phyloP scores from a whole-genome alignment of 2,113 vertebrate species.

The Rhea americana region DNA sequence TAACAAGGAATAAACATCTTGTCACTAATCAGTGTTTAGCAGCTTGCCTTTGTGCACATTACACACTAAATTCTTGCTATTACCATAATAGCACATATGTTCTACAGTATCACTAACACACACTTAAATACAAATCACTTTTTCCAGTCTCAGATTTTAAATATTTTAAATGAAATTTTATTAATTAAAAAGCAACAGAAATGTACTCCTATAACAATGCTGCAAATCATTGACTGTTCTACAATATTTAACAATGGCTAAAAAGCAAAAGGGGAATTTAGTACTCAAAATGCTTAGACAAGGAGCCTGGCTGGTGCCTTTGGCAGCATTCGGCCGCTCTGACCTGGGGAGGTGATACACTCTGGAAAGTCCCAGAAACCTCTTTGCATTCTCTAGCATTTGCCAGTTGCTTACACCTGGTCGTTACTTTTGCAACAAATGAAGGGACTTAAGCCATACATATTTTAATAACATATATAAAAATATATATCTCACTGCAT shows the following conservation, averaged over 20 bases:
- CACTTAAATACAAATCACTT: not conserved
- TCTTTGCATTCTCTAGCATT: not conserved
- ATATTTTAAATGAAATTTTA: not conserved
- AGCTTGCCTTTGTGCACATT: not conserved
- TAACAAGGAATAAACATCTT: not conserved
- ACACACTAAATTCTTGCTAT: not conserved
- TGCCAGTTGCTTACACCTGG: not conserved
- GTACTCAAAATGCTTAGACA: no score
- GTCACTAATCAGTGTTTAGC: not conserved
- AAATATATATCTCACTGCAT: not conserved
- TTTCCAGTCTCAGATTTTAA: not conserved
- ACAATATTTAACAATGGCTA: not conserved
- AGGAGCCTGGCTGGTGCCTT: not conserved
- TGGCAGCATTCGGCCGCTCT: accelerated
- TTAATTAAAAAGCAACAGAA: not conserved
- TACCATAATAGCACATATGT: not conserved
- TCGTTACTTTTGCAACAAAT: not conserved
- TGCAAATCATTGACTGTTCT: not conserved
- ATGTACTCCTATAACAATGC: not conserved
- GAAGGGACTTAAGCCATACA: accelerated
- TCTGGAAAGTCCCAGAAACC: accelerated
- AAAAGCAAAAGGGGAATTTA: not conserved
- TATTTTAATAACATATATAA: accelerated
- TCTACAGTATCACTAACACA: not conserved
- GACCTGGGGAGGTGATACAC: accelerated